Conservation (phyloP, 1,140 invertebrate genomes). For the Zaprionus davidi region DNA sequence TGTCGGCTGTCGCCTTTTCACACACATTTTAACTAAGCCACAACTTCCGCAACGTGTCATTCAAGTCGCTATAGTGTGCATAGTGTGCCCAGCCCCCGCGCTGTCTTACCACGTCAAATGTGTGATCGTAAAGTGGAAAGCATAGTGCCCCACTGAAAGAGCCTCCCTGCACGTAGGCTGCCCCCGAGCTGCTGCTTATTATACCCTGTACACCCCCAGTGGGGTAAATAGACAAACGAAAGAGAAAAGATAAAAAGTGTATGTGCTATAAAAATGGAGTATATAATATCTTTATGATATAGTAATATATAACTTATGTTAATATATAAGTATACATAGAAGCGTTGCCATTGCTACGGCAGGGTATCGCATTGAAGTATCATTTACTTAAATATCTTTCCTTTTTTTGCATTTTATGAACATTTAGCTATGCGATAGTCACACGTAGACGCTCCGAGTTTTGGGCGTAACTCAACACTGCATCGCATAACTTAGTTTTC, state of each 20-base stretch:
- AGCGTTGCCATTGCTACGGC: too few species aligned
- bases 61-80: slow-evolving; percentile 45
- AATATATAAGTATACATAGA: background rate
- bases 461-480: slow-evolving; percentile 69
- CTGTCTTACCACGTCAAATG: background rate
- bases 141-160: slow-evolving; percentile 8
- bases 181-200: slow-evolving; percentile 16
- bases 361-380: background rate
- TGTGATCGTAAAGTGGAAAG: slow-evolving; percentile 20
- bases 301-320: background rate
- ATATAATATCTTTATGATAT: background rate
- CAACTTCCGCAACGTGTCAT: slow-evolving; percentile 79
- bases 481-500: slow-evolving; percentile 78
- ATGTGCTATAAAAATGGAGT: background rate
- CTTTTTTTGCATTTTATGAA: slow-evolving; percentile 7
- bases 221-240: background rate
- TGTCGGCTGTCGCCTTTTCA: slow-evolving; percentile 56
- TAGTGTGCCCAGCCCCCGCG: slow-evolving; percentile 30
- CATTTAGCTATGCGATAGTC: slow-evolving; percentile 41
- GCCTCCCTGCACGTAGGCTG: slow-evolving; percentile 5
- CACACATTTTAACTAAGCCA: slow-evolving; percentile 67
- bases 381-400: background rate
- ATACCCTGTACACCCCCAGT: slow-evolving; percentile 12
- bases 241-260: background rate
- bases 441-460: slow-evolving; percentile 53